Conservation (phyloP, 2,888 invertebrate species). For the Syrphus vitripennis region DNA sequence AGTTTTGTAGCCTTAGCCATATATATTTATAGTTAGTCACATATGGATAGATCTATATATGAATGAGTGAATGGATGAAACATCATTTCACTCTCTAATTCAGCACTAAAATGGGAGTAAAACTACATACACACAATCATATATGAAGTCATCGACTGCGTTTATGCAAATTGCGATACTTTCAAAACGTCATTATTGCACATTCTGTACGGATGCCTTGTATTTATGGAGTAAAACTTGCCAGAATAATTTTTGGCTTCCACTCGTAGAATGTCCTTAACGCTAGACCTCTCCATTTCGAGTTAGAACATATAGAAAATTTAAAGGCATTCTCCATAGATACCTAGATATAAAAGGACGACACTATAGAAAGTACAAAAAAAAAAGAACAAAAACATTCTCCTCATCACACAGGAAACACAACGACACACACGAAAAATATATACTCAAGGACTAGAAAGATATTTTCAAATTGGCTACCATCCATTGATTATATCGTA, state of each 20-base stretch:
- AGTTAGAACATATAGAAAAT: slow-evolving; percentile 9
- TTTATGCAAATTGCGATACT: slow-evolving; percentile 50
- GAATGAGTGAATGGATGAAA: neutral
- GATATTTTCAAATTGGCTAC: slow-evolving; percentile 56
- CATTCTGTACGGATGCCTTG: slow-evolving; percentile 8
- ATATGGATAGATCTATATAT: neutral
- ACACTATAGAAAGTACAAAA: neutral
- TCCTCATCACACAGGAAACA: neutral
- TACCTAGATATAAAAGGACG: neutral
- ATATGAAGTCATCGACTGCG: slow-evolving; percentile 20
- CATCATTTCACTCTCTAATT: slow-evolving; percentile 43
- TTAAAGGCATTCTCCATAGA: slow-evolving; percentile 6
- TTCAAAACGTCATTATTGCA: slow-evolving; percentile 52
- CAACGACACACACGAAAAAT: slow-evolving; percentile 10
- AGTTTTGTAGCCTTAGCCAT: neutral
- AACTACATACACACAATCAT: neutral
- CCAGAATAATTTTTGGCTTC: slow-evolving; percentile 38
- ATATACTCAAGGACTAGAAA: slow-evolving; percentile 19
- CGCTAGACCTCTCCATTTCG: slow-evolving; percentile 41
- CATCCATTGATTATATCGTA: slow-evolving; percentile 54
- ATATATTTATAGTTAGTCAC: neutral
- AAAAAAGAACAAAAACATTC: neutral
- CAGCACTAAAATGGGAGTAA: slow-evolving; percentile 12
- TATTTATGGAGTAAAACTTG: slow-evolving; percentile 31
- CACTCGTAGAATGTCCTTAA: slow-evolving; percentile 34